These are phyloP conservation scores for Ricordea florida DNA, from an alignment of 92 coral and sea anemone species.

Conservation along the genomic window DNA sequence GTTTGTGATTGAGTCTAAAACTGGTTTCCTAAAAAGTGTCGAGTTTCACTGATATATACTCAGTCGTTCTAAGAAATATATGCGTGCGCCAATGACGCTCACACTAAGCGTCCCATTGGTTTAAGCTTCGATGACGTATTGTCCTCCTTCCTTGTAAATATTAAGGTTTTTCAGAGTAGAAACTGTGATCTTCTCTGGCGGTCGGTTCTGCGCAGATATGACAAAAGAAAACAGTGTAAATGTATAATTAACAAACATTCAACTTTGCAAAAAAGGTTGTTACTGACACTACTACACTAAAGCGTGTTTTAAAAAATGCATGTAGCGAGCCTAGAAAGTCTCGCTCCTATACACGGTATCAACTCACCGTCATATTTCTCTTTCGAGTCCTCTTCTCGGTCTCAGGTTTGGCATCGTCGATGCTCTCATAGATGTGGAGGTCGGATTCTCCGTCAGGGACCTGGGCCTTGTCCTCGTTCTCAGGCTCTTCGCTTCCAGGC, in stretches of 20 bases:
- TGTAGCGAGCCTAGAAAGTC: not conserved
- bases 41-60: too few species aligned
- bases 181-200: slow-evolving; percentile 61
- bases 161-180: slow-evolving; percentile 69
- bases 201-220: slow-evolving; percentile 9
- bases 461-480: not conserved
- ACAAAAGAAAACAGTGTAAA: not conserved
- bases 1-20: too few species aligned
- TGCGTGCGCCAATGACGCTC: too few species aligned
- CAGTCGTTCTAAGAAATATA: too few species aligned
- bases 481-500: slow-evolving; percentile 17
- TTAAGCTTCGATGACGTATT: slow-evolving; percentile 74
- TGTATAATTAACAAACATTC: not conserved
- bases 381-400: slow-evolving; percentile 28
- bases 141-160: slow-evolving; percentile 76
- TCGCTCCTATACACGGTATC: not conserved
- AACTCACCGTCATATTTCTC: slow-evolving; percentile 1
- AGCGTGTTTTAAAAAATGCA: not conserved
- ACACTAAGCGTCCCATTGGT: not conserved
- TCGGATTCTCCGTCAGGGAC: slow-evolving; percentile 6
- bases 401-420: slow-evolving; percentile 7
- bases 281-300: not conserved
- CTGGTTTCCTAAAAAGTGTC: too few species aligned
- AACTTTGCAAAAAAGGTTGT: too few species aligned
- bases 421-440: slow-evolving; percentile 10